Base-by-base conservation (phyloP, 2,797 vertebrate genomes). In the Peromyscus aztecus region DNA sequence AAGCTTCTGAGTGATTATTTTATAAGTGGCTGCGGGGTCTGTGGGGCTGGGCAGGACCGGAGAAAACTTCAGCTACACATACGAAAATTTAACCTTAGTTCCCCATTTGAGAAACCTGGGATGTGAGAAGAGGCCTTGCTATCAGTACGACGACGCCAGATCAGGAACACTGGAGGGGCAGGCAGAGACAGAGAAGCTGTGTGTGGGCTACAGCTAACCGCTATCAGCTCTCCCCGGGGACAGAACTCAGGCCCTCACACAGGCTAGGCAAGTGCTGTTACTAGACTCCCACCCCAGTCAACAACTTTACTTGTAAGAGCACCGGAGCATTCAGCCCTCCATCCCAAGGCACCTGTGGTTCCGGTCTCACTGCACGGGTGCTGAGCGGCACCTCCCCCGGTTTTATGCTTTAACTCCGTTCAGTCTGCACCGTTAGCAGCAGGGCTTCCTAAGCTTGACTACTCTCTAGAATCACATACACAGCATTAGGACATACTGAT, bases 11-110 rank as follows among this genome's bases (percentile, higher is more conserved):
- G 49, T 52, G 49, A 13, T 52, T 52, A 52, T 52, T 52, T 52
- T 52, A 52, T 52, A 52, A 52, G 49, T 52, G 49, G 12, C 49
- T 52, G 49, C 2, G 12, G 12, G 49, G 12, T 52, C 49, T 52
- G 49, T 52, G 52, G 52, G 52, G 52, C 52, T 55, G 52, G 52
- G 52, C 52, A 55, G 52, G 52, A 55, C 52, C 14, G 0, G 52
- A 55, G 52, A 55, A 55, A 4, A 55, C 52, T 55, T 55, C 52
- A 55, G 52, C 13, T 16, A 55, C 52, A 55, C 52, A 55, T 11
- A 52, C 29, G 73, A 94, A 81, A 96, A 94, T 27, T 73, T 40
- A 67, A 88, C 75, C 59, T 46, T 65, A 93, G 59, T 49, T 94
- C 31, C 49, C 49, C 27, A 81, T 90, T 95, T 95, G 71, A 91